phyloP scores from a whole-genome alignment of 2,797 vertebrate species.

The Ispidina lecontei region DNA sequence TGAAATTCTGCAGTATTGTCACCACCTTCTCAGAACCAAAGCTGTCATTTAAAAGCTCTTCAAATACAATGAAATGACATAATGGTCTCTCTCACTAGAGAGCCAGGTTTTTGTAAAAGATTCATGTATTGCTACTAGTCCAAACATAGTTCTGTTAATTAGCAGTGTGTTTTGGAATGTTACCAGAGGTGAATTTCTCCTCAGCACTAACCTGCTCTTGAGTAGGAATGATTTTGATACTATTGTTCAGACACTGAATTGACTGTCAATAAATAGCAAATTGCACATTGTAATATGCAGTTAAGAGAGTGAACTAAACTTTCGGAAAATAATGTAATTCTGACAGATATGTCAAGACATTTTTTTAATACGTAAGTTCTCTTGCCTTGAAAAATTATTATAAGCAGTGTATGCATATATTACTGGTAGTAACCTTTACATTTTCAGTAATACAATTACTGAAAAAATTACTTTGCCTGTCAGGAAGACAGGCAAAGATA shows the following conservation, averaged over 20 bases:
- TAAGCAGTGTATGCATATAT: background rate
- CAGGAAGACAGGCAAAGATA: background rate
- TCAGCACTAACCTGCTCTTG: background rate
- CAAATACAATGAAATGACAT: background rate
- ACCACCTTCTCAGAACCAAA: background rate
- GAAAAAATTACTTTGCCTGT: background rate
- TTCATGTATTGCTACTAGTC: background rate
- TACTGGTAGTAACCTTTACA: background rate
- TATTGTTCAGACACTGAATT: background rate
- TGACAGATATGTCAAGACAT: background rate
- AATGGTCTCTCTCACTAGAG: background rate
- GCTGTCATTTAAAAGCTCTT: background rate
- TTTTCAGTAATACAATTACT: background rate
- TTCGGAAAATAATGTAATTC: background rate
- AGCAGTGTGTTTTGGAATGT: background rate
- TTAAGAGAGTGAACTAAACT: background rate
- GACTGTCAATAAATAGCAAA: background rate
- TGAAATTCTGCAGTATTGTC: background rate
- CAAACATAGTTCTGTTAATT: slow-evolving; percentile 4
- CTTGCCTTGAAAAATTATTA: background rate
- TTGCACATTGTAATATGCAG: background rate
- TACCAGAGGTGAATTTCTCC: background rate
- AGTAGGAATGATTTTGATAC: background rate
- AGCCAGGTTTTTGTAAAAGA: background rate
- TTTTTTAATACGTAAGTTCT: background rate